phyloP scores from a whole-genome alignment of 2,888 invertebrate genomes.

The Epirrhoe alternata region DNA sequence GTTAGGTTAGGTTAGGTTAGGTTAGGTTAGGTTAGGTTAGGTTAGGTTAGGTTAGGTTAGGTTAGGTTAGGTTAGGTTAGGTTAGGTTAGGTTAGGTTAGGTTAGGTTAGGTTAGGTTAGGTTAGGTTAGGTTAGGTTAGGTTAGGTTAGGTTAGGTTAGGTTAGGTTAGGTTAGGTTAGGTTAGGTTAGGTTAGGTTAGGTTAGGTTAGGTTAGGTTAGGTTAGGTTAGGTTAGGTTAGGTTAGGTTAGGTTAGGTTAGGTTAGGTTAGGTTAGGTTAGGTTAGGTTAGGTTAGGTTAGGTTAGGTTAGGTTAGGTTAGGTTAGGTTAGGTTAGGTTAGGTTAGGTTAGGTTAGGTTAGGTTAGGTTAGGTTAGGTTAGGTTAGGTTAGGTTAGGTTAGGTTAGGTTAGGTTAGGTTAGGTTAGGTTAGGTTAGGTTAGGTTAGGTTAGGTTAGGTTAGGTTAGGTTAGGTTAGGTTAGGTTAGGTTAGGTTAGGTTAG shows the following conservation, averaged over 20 bases:
- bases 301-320: constrained; percentile 1
- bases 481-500: constrained; percentile 1
- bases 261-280: constrained; percentile 1
- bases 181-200: constrained; percentile 1
- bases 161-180: constrained; percentile 1
- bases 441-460: constrained; percentile 1
- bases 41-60: constrained; percentile 1
- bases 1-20: constrained; percentile 1
- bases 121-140: constrained; percentile 1
- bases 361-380: constrained; percentile 1
- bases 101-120: constrained; percentile 1
- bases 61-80: constrained; percentile 1
- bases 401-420: constrained; percentile 1
- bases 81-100: constrained; percentile 1
- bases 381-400: constrained; percentile 1
- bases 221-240: constrained; percentile 1
- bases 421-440: constrained; percentile 1
- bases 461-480: constrained; percentile 1
- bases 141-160: constrained; percentile 1
- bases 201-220: constrained; percentile 1
- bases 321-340: constrained; percentile 1
- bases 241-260: constrained; percentile 1
- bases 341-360: constrained; percentile 1
- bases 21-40: constrained; percentile 1
- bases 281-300: constrained; percentile 1